Conservation (phyloP, 1,140 invertebrate genomes). For the Phthorimaea operculella region DNA sequence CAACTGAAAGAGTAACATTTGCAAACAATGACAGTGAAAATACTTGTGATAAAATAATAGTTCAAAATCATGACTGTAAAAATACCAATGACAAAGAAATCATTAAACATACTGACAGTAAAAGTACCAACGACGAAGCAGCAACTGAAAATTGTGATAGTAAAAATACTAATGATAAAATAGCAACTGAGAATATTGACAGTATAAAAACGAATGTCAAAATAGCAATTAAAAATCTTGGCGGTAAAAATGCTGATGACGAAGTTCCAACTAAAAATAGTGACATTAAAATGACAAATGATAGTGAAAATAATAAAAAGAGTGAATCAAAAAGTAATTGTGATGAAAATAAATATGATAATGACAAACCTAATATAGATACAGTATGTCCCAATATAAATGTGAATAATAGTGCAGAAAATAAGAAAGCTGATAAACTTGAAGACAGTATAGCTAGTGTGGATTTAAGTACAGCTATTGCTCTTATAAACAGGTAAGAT, state of each 20-base stretch:
- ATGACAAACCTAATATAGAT: constrained; percentile 1
- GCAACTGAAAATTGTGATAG: too few species aligned
- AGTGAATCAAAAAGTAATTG: not conserved
- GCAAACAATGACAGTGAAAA: not conserved
- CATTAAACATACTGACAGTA: constrained; percentile 7
- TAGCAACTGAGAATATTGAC: constrained; percentile 8
- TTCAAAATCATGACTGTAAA: constrained; percentile 3
- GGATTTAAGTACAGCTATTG: constrained; percentile 49
- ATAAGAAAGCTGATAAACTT: constrained; percentile 17
- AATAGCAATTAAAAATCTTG: constrained; percentile 4
- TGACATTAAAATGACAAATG: not conserved
- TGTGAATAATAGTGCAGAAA: constrained; percentile 2
- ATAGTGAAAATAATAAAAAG: not conserved
- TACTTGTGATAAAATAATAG: not conserved
- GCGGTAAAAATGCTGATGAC: not conserved
- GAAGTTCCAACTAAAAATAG: not conserved
- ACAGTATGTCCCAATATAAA: constrained; percentile 4
- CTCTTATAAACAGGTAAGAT: constrained; percentile 55
- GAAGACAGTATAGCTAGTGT: constrained; percentile 34
- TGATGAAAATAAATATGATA: not conserved
- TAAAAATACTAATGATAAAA: not conserved
- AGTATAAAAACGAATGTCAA: not conserved
- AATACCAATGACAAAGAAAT: not conserved
- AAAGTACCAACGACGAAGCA: not conserved
- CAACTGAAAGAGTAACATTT: constrained; percentile 6